Evolutionary conservation across 2,888 invertebrate genomes (phyloP).

Genomic region (Galerucella nymphaeae): DNA sequence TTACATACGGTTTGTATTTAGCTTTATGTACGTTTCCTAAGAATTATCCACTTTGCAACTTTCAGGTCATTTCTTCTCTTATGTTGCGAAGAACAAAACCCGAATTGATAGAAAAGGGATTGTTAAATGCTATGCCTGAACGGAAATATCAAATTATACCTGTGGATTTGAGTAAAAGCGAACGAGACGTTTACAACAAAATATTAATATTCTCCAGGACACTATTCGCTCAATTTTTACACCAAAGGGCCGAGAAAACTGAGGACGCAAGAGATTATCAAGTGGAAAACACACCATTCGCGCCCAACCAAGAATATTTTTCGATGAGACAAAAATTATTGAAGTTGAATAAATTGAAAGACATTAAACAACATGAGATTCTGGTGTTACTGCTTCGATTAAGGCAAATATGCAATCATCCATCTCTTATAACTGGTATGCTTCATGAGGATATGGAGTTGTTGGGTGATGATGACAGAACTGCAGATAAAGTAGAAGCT

Average conservation of each 20-base stretch:
- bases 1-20: conserved; percentile 71
- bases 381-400: conserved; percentile 85
- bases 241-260: conserved; percentile 79
- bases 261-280: conserved; percentile 54
- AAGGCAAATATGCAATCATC: conserved; percentile 91
- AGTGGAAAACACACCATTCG: conserved; percentile 20
- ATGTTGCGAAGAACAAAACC: conserved; percentile 90
- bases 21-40: not conserved
- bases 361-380: conserved; percentile 72
- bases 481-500: conserved; percentile 58
- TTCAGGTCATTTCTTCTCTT: conserved; percentile 78
- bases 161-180: conserved; percentile 75
- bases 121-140: conserved; percentile 72
- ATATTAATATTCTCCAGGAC: conserved; percentile 78
- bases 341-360: conserved; percentile 67
- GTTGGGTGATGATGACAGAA: conserved; percentile 32
- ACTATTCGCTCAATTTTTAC: conserved; percentile 80
- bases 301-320: conserved; percentile 65
- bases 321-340: conserved; percentile 75
- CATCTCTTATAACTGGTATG: conserved; percentile 78
- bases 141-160: conserved; percentile 69
- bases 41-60: not conserved
- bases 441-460: conserved; percentile 34
- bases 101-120: conserved; percentile 76
- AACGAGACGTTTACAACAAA: conserved; percentile 83